Percentiles rank a stretch among this genome's conserved stretches.
Evolutionary conservation across 2,888 invertebrate species (phyloP).

Genomic region (Drosophila meridionalis): DNA sequence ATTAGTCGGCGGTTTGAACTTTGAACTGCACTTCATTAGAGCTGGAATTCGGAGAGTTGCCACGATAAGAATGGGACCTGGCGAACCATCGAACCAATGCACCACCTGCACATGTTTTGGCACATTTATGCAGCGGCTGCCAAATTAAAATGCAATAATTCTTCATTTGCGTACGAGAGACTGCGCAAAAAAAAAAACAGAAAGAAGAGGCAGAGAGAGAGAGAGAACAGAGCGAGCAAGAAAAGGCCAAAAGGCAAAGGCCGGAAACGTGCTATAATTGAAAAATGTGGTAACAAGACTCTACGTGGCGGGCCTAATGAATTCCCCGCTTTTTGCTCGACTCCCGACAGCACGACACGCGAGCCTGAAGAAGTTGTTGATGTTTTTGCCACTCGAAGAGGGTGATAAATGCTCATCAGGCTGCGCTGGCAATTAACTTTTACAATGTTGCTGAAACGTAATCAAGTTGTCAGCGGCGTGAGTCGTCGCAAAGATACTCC

Average conservation of each 20-base stretch:
- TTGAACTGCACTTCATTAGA: conserved; percentile 73
- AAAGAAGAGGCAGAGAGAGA: background rate
- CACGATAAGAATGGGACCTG: conserved; percentile 53
- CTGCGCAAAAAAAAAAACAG: background rate
- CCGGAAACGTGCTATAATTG: conserved; percentile 82
- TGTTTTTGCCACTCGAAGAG: conserved; percentile 29
- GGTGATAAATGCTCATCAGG: conserved; percentile 79
- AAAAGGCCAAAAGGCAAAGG: conserved; percentile 30
- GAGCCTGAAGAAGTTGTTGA: conserved; percentile 60
- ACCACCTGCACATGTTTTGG: conserved; percentile 66
- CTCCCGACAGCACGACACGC: conserved; percentile 56
- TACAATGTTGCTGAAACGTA: conserved; percentile 80
- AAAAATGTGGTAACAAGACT: conserved; percentile 83
- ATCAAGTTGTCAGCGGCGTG: conserved; percentile 74
- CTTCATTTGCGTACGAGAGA: conserved; percentile 72
- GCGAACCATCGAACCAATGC: conserved; percentile 23
- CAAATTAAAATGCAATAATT: conserved; percentile 83
- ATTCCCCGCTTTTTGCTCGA: conserved; percentile 67
- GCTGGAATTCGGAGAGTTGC: conserved; percentile 51
- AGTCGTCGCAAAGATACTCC: conserved; percentile 64
- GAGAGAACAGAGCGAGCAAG: background rate
- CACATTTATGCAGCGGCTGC: conserved; percentile 58
- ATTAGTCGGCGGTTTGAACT: conserved; percentile 73
- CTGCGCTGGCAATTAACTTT: conserved; percentile 77
- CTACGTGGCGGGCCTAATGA: conserved; percentile 81